These are phyloP conservation scores for Lepidochitona cinerea DNA, from an alignment of 2,888 invertebrate species.

Conservation along the genomic window DNA sequence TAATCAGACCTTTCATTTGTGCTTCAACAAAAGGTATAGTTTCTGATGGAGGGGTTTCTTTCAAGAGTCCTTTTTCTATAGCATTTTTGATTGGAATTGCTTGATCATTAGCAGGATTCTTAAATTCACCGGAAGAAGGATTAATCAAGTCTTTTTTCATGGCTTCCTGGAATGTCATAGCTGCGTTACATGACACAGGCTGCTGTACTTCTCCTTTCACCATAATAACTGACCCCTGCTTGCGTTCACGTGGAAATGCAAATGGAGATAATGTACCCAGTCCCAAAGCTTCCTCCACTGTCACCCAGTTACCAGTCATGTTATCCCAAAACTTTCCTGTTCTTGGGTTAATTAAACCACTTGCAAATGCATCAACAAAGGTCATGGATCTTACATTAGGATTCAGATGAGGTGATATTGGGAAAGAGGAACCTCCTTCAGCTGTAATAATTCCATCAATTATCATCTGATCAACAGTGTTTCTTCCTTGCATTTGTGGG, in stretches of 20 bases:
- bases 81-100: conserved; percentile 86
- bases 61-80: conserved; percentile 80
- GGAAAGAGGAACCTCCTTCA: conserved; percentile 49
- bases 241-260: conserved; percentile 33
- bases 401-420: conserved; percentile 52
- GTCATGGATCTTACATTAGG: conserved; percentile 57
- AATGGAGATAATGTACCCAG: conserved; percentile 69
- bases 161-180: conserved; percentile 63
- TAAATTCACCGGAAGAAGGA: conserved; percentile 72
- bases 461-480: conserved; percentile 87
- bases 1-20: conserved; percentile 49
- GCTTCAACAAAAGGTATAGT: conserved; percentile 36
- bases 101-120: conserved; percentile 87
- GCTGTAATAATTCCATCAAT: conserved; percentile 47
- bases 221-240: conserved; percentile 49
- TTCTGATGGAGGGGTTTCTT: conserved; percentile 9
- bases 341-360: conserved; percentile 83
- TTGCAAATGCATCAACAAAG: conserved; percentile 80
- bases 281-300: conserved; percentile 82
- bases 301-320: conserved; percentile 76
- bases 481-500: conserved; percentile 82
- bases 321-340: conserved; percentile 81
- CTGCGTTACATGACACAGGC: background rate
- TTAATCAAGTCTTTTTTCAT: conserved; percentile 19
- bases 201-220: conserved; percentile 44